A percentile compares a stretch with the other conserved stretches of the same genome.
These are phyloP conservation scores for Sisyra nigra DNA, from an alignment of 2,888 invertebrate species.

Conservation along the genomic window DNA sequence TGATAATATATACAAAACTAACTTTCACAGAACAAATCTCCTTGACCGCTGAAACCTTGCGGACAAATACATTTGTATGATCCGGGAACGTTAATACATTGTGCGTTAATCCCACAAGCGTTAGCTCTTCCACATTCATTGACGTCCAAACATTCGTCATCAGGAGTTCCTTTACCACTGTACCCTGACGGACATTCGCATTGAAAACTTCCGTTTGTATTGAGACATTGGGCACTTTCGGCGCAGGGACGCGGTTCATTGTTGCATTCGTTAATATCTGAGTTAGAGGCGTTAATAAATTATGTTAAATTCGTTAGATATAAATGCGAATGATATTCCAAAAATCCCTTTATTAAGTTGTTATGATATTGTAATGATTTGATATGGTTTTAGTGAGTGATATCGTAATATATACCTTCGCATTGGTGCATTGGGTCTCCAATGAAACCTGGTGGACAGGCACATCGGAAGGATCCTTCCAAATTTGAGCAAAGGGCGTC, in stretches of 20 bases:
- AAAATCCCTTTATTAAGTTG: neutral
- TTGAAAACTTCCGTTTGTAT: conserved; percentile 57
- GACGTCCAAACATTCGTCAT: conserved; percentile 49
- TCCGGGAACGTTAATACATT: conserved; percentile 69
- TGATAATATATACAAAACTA: conserved; percentile 26
- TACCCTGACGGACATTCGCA: conserved; percentile 60
- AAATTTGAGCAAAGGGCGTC: conserved; percentile 65
- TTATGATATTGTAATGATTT: neutral
- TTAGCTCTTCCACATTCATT: conserved; percentile 53
- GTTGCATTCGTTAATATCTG: conserved; percentile 58
- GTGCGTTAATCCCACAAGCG: conserved; percentile 59
- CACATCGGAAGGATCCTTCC: conserved; percentile 62
- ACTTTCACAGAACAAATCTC: conserved; percentile 63
- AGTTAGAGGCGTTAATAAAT: neutral
- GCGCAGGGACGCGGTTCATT: conserved; percentile 47
- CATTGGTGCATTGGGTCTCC: conserved; percentile 65
- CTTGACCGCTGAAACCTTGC: conserved; percentile 58
- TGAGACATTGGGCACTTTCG: conserved; percentile 52
- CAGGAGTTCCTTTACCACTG: conserved; percentile 34
- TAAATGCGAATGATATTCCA: neutral
- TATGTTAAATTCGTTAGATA: neutral
- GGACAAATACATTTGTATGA: conserved; percentile 64
- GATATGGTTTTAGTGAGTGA: too few relatives aligned
- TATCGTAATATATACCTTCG: conserved; percentile 52
- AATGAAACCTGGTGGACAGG: conserved; percentile 67